phyloP scores from a whole-genome alignment of 2,888 invertebrate genomes.

The Alentia gelatinosa region DNA sequence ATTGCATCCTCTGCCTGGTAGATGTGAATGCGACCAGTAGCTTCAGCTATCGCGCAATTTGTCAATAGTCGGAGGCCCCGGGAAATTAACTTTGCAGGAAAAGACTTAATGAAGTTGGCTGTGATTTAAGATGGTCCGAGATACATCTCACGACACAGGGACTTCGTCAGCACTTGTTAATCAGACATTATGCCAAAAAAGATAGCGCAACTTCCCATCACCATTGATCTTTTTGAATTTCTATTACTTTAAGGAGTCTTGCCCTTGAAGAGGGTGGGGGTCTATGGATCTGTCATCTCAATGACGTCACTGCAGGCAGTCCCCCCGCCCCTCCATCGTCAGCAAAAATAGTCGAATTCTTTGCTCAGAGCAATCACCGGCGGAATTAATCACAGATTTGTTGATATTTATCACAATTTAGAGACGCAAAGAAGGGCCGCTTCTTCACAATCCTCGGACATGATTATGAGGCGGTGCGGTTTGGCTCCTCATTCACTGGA shows the following conservation, averaged over 20 bases:
- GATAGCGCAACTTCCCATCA: not conserved
- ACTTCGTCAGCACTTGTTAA: not conserved
- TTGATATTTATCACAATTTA: conserved; percentile 22
- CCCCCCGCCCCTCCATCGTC: not conserved
- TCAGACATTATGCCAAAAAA: not conserved
- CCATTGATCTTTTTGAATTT: not conserved
- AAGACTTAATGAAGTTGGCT: not conserved
- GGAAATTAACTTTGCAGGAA: not conserved
- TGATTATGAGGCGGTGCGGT: not conserved
- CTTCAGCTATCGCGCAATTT: not conserved
- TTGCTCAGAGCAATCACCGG: not conserved
- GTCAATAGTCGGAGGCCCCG: not conserved
- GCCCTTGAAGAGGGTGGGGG: not conserved
- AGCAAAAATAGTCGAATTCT: not conserved
- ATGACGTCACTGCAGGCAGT: not conserved
- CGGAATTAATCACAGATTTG: conserved; percentile 17
- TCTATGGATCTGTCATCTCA: not conserved
- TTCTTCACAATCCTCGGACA: not conserved
- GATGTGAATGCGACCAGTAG: not conserved
- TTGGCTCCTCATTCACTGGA: not conserved
- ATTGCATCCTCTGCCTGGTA: not conserved
- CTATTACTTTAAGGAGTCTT: not conserved
- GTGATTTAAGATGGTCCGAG: not conserved
- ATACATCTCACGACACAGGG: not conserved
- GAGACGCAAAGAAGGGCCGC: not conserved